phyloP scores from a whole-genome alignment of 2,113 vertebrate genomes.

The Tychaedon coryphoeus region DNA sequence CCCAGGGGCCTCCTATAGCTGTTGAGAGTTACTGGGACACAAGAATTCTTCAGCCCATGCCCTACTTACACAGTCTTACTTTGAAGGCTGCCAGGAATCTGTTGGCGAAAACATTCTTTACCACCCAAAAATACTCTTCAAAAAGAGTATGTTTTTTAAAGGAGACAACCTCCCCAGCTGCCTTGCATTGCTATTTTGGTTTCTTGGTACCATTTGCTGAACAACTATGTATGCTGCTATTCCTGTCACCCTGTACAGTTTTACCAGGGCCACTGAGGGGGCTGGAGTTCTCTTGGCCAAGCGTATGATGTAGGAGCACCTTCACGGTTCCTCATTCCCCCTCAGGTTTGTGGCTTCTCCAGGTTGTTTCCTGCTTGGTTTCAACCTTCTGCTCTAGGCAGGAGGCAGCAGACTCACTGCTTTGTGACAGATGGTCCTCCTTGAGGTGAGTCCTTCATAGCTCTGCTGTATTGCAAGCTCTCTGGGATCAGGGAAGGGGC shows the following conservation, averaged over 20 bases:
- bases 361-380: not conserved
- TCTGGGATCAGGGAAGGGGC: not conserved
- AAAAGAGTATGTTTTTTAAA: not conserved
- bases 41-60: not conserved
- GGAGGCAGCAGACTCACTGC: not conserved
- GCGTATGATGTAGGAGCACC: not conserved
- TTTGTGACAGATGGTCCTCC: not conserved
- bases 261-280: not conserved
- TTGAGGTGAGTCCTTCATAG: accelerated
- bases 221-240: not conserved
- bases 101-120: not conserved
- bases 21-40: not conserved
- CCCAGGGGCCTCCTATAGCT: not conserved
- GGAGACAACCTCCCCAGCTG: not conserved
- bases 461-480: not conserved
- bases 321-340: not conserved
- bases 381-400: not conserved
- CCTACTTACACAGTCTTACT: not conserved
- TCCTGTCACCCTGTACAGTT: not conserved
- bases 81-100: not conserved
- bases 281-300: not conserved
- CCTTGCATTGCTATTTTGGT: not conserved
- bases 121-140: not conserved
- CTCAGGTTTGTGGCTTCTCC: not conserved
- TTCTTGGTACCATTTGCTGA: not conserved